phyloP scores from a whole-genome alignment of 2,113 vertebrate genomes.

The Madoqua kirkii region DNA sequence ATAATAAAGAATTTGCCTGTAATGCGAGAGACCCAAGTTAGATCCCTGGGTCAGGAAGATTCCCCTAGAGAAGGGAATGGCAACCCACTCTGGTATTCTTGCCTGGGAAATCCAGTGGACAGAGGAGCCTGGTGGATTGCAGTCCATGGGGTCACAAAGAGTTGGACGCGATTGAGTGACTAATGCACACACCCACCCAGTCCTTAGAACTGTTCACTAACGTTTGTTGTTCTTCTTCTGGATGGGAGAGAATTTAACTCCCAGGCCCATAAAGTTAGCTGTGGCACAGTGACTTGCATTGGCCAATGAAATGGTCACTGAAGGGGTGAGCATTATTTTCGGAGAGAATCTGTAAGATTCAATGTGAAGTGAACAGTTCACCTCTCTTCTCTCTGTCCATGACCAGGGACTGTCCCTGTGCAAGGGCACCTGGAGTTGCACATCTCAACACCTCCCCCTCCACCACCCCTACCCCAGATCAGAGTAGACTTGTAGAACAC shows the following conservation, averaged over 20 bases:
- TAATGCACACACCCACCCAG: neutral
- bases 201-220: neutral
- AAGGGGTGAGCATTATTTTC: neutral
- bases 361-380: neutral
- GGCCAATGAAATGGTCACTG: neutral
- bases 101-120: neutral
- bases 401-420: neutral
- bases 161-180: neutral
- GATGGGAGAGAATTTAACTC: neutral
- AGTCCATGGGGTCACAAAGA: neutral
- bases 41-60: neutral
- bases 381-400: neutral
- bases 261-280: neutral
- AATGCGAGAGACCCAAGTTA: neutral
- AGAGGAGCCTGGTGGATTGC: neutral
- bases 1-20: neutral
- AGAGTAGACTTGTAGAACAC: neutral
- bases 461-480: neutral
- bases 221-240: neutral
- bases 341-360: neutral
- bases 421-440: neutral
- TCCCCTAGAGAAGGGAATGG: neutral
- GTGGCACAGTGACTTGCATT: neutral
- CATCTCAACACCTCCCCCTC: accelerated
- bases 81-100: neutral